Conservation (phyloP, 2,888 invertebrate genomes). For the Torymus tubicola region DNA sequence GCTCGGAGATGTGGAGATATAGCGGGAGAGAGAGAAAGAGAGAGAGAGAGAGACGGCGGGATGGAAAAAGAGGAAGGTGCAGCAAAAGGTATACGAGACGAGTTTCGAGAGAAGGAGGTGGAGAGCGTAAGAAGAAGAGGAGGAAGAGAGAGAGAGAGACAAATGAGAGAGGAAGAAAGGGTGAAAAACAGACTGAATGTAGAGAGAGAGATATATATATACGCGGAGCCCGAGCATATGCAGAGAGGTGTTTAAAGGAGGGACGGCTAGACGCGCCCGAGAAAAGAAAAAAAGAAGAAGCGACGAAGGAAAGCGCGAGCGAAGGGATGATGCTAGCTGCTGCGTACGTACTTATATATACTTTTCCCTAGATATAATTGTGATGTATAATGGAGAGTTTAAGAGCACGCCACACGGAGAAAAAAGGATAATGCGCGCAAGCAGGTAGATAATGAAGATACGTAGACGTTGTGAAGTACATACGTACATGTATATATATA, state of each 20-base stretch:
- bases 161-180: constrained; percentile 39
- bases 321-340: background rate
- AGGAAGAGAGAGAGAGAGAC: constrained; percentile 21
- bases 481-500: no score
- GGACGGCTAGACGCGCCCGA: constrained; percentile 3
- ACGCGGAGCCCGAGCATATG: background rate
- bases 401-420: background rate
- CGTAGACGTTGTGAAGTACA: no score
- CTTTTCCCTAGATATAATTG: constrained; percentile 33
- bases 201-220: no score
- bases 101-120: constrained; percentile 7
- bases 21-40: no score
- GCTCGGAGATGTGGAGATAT: constrained; percentile 29
- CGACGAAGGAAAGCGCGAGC: background rate
- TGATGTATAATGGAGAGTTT: constrained; percentile 7
- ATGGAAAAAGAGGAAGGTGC: constrained; percentile 27
- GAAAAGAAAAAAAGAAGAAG: background rate
- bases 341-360: background rate
- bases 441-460: constrained; percentile 9
- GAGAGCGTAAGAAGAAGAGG: constrained; percentile 29
- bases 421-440: background rate
- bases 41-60: constrained; percentile 15
- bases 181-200: constrained; percentile 30
- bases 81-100: constrained; percentile 20
- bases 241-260: constrained; percentile 45